Base-by-base conservation (phyloP, 2,797 vertebrate species). In the Chiloscyllium punctatum region DNA sequence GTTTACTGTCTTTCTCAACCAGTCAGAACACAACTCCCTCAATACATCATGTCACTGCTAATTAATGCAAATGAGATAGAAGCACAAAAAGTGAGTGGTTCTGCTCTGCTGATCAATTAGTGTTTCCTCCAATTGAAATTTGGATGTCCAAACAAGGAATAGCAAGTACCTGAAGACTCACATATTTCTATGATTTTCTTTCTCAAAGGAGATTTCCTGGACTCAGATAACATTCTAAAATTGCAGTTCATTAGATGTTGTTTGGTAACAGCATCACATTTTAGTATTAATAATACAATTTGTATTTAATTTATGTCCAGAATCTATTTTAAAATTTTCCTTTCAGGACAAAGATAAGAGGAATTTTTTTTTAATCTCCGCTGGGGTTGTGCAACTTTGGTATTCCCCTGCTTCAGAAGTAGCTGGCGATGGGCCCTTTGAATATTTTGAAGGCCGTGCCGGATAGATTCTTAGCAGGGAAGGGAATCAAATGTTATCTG, bases 1-100 rank as follows among this genome's bases (percentile, higher is more conserved):
- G 37, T 84, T 84, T 82, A 82, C n/a, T 82, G n/a, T 37, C n/a
- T 82, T 37, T 84, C 42, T 84, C 42, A 8, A 84, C 6, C 21
- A 25, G 23, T 84, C 8, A 84, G 82, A 84, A 84, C 77, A 37
- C 8, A 23, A 66, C 88, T 66, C 30, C 30, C 33, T 66, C 88
- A 91, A n/a, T 66, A 30, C 57, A 91, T 57, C 6, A 16, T 18
- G 5, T 91, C 30, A 62, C 4, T 91, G 88, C 66, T 91, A 91
- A 91, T 62, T 91, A 33, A 90, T 30, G 48, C 87, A 90, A 57
- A 91, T 91, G 13, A 91, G 30, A 62, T 66, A 53, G 88, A 91
- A 15, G 11, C 30, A 66, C 30, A 91, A 33, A 48, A 91, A 57
- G n/a, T 91, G 4, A 66, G 53, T 30, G 11, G 30, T 57, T 84